Conservation (phyloP, 2,888 invertebrate genomes). For the Hetaerina titia region DNA sequence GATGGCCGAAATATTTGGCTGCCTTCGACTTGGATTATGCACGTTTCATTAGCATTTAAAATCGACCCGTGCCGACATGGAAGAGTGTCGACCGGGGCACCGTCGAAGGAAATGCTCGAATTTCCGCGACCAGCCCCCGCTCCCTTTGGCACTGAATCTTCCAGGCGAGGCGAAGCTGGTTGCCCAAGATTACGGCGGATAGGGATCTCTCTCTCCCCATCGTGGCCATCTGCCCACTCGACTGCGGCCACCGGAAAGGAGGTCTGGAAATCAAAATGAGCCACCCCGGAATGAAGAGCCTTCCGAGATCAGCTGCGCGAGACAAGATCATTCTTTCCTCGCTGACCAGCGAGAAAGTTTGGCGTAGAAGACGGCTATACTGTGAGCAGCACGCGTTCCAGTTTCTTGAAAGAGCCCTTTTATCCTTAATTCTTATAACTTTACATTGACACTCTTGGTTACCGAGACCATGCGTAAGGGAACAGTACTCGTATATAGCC, state of each 20-base stretch:
- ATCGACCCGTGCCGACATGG: too few relatives aligned
- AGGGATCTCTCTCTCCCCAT: background rate
- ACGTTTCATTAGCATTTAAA: too few relatives aligned
- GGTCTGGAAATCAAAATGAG: slow-evolving; percentile 13
- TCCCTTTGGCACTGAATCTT: background rate
- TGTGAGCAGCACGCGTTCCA: background rate
- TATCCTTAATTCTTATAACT: background rate
- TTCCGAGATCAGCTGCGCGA: slow-evolving; percentile 24
- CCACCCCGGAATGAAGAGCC: background rate
- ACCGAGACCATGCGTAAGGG: too few relatives aligned
- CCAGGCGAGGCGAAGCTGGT: background rate
- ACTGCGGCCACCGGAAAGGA: slow-evolving; percentile 8
- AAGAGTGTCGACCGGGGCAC: too few relatives aligned
- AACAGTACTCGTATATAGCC: too few relatives aligned
- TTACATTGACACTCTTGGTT: background rate
- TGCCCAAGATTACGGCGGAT: background rate
- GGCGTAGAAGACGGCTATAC: background rate
- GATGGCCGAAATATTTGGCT: too few relatives aligned
- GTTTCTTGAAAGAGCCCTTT: background rate
- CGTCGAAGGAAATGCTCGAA: too few relatives aligned
- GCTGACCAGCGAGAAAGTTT: background rate
- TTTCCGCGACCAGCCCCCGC: background rate
- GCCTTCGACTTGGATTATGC: too few relatives aligned
- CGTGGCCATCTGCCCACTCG: slow-evolving; percentile 35
- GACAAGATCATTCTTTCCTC: background rate